Conservation (phyloP, 2,888 invertebrate species). For the Sisyra nigra region DNA sequence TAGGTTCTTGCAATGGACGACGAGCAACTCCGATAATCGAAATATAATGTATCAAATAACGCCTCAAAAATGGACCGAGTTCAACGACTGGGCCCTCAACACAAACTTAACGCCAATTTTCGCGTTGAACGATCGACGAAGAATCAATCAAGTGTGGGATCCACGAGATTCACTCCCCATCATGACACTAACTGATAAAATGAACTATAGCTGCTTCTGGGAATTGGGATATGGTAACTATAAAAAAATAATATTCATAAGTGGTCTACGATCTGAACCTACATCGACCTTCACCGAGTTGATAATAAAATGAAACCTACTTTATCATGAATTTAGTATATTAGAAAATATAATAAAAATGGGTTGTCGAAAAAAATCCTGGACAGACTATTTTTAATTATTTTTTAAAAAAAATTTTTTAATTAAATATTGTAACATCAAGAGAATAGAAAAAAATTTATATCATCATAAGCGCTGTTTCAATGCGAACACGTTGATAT, state of each 20-base stretch:
- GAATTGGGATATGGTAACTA: conserved; percentile 53
- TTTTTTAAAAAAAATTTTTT: too few species aligned
- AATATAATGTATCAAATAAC: conserved; percentile 15
- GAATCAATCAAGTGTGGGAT: conserved; percentile 42
- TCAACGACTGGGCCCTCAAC: conserved; percentile 33
- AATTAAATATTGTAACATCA: too few species aligned
- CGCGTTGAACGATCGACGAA: conserved; percentile 42
- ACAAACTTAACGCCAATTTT: conserved; percentile 50
- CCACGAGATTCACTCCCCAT: conserved; percentile 47
- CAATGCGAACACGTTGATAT: too few species aligned
- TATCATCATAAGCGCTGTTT: too few species aligned
- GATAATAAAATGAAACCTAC: too few species aligned
- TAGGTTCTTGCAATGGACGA: conserved; percentile 27
- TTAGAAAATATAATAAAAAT: too few species aligned
- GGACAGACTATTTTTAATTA: too few species aligned
- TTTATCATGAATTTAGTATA: too few species aligned
- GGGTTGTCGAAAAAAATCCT: too few species aligned
- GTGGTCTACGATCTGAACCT: too few species aligned
- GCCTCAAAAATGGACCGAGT: conserved; percentile 22
- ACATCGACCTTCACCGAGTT: too few species aligned
- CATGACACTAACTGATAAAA: conserved; percentile 47
- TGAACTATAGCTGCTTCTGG: conserved; percentile 50
- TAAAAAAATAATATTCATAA: neutral
- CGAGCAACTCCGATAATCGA: conserved; percentile 12
- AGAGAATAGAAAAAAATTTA: too few species aligned